A percentile compares a stretch with the other conserved stretches of the same genome.
These are phyloP conservation scores for Amazona guildingii DNA, from an alignment of 2,113 vertebrate genomes.

Conservation along the genomic window DNA sequence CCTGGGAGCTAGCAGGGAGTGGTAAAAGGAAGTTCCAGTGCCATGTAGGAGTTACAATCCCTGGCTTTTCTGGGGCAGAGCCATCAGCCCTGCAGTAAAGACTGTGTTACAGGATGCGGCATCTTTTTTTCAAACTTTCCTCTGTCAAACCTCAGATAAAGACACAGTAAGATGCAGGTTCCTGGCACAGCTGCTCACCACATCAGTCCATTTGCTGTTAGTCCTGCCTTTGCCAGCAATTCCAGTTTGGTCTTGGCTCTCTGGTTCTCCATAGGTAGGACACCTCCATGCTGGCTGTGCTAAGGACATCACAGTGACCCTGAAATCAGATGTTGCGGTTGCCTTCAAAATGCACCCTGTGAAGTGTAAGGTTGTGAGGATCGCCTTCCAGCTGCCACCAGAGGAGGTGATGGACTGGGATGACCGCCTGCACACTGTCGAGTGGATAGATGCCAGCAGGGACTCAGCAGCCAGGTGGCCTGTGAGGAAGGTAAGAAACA, in stretches of 20 bases:
- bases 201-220: neutral
- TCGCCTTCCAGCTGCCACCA: constrained; percentile 76
- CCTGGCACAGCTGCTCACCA: neutral
- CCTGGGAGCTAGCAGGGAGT: neutral
- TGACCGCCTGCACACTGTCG: constrained; percentile 66
- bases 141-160: neutral
- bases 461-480: neutral
- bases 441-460: constrained; percentile 71
- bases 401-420: constrained; percentile 89
- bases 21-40: neutral
- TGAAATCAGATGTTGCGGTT: constrained; percentile 73
- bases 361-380: constrained; percentile 78
- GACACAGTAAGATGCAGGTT: neutral
- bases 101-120: neutral
- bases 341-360: constrained; percentile 67
- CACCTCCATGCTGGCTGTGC: constrained; percentile 88
- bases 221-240: neutral
- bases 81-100: neutral
- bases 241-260: neutral
- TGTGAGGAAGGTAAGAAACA: constrained; percentile 76
- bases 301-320: constrained; percentile 81
- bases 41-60: rapidly evolving
- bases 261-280: constrained; percentile 74
- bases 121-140: neutral
- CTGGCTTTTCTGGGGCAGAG: neutral